These are phyloP conservation scores for Folsomia manolachei DNA, from an alignment of 2,888 invertebrate genomes.

Conservation along the genomic window DNA sequence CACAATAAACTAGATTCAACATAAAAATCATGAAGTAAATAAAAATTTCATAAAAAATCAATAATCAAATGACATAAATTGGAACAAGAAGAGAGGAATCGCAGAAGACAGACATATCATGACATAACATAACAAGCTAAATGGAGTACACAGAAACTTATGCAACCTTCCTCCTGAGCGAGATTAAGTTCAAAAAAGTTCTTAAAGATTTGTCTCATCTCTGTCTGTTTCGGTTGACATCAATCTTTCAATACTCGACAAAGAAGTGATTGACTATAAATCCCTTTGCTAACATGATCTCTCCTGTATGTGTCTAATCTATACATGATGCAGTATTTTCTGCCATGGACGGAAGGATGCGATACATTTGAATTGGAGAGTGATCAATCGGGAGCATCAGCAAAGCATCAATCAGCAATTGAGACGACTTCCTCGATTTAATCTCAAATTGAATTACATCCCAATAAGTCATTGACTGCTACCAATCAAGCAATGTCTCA, in stretches of 20 bases:
- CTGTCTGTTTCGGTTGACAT: conserved; percentile 1
- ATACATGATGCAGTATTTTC: too few species aligned
- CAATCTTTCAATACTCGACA: background rate
- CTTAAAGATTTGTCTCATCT: background rate
- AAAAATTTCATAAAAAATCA: conserved; percentile 11
- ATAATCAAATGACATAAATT: background rate
- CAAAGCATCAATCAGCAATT: too few species aligned
- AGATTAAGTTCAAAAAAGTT: background rate
- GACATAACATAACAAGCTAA: background rate
- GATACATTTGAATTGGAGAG: too few species aligned
- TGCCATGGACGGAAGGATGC: too few species aligned
- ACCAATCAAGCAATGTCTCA: background rate
- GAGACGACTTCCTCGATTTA: background rate
- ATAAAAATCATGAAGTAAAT: background rate
- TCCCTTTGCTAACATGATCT: too few species aligned
- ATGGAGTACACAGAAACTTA: too few species aligned
- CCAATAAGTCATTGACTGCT: background rate
- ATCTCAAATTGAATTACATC: background rate
- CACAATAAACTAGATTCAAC: conserved; percentile 48
- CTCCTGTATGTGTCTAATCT: too few species aligned
- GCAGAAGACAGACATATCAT: background rate
- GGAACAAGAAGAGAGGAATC: background rate
- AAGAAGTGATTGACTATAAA: background rate
- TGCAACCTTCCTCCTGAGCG: too few species aligned
- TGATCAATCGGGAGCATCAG: too few species aligned